phyloP scores from a whole-genome alignment of 2,113 vertebrate species.

The Columba livia region DNA sequence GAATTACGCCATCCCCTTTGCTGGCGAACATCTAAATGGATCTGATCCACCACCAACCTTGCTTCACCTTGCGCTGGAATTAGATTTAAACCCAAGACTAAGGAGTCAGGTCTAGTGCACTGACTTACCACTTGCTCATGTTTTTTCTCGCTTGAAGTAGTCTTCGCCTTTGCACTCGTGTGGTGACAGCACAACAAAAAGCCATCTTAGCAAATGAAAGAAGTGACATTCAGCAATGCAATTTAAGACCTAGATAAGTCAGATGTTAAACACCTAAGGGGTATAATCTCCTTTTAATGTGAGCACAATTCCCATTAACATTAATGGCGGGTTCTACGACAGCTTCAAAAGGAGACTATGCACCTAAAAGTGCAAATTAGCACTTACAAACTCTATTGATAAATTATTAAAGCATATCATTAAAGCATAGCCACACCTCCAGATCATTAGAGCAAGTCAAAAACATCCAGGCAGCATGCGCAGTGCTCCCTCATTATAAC shows the following conservation, averaged over 20 bases:
- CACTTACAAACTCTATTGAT: slow-evolving; percentile 53
- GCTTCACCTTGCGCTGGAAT: neutral
- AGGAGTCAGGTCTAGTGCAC: neutral
- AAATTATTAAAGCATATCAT: slow-evolving; percentile 67
- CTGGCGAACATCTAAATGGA: neutral
- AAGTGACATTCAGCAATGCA: slow-evolving; percentile 18
- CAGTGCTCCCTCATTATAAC: neutral
- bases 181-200: slow-evolving; percentile 43
- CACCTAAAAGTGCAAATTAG: slow-evolving; percentile 64
- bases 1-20: neutral
- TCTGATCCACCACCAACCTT: accelerated
- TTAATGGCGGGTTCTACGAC: slow-evolving; percentile 26
- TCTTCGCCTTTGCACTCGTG: neutral
- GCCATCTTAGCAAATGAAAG: slow-evolving; percentile 62
- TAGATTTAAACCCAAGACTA: neutral
- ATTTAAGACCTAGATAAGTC: slow-evolving; percentile 47
- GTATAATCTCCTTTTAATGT: slow-evolving; percentile 65
- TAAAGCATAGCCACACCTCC: slow-evolving; percentile 42
- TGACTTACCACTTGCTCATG: neutral
- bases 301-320: slow-evolving; percentile 69
- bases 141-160: neutral
- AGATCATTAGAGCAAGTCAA: neutral
- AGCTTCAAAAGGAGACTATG: slow-evolving; percentile 47
- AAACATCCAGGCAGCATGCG: neutral
- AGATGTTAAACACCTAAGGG: slow-evolving; percentile 71